Conservation (phyloP, 2,888 invertebrate species). For the Melinaea menophilus region DNA sequence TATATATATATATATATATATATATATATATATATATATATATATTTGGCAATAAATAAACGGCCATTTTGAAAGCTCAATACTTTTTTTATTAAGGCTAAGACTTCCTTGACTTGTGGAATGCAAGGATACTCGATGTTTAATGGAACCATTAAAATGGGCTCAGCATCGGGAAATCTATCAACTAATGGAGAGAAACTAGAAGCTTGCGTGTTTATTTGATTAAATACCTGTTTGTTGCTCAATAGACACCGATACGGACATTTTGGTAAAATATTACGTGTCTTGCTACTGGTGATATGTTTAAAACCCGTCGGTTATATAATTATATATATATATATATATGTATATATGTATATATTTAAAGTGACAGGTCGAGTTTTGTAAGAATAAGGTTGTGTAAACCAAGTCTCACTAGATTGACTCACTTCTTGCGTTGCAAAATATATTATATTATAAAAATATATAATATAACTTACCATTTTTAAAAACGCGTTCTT, state of each 20-base stretch:
- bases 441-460: slow-evolving; percentile 15
- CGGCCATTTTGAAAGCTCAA: too few species aligned
- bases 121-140: slow-evolving; percentile 20
- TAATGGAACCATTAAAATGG: slow-evolving; percentile 11
- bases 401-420: slow-evolving; percentile 8
- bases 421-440: slow-evolving; percentile 2
- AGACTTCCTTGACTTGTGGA: too few species aligned
- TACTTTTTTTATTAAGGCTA: too few species aligned
- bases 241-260: slow-evolving; percentile 43
- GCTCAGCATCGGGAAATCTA: slow-evolving; percentile 20
- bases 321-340: slow-evolving; percentile 1
- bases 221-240: slow-evolving; percentile 60
- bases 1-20: too few species aligned
- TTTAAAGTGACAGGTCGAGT: background rate
- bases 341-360: background rate
- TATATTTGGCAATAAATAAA: too few species aligned
- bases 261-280: slow-evolving; percentile 34
- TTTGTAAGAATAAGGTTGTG: background rate
- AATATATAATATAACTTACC: slow-evolving; percentile 45
- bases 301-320: background rate
- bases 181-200: slow-evolving; percentile 53
- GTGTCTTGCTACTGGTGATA: slow-evolving; percentile 20
- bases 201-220: slow-evolving; percentile 39
- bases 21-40: too few species aligned
- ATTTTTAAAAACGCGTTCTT: slow-evolving; percentile 57